Evolutionary conservation across 2,888 invertebrate species (phyloP), one percentile per base, ranked within the genome.

Genomic region (Nephrotoma flavescens): DNA sequence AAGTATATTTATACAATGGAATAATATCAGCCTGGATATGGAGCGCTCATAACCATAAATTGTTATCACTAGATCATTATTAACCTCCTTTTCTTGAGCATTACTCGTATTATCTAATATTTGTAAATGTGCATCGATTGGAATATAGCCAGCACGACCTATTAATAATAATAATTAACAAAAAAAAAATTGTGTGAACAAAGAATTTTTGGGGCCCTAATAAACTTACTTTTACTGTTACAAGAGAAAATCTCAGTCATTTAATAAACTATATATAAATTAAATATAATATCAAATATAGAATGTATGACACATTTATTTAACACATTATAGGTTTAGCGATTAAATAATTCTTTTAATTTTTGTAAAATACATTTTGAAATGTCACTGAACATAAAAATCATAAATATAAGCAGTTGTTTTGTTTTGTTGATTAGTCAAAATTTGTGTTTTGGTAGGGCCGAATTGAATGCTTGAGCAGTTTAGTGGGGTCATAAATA

Each of bases 21-120:
- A 94, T 83, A 94, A 87, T 87, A 91, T 88, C 87, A 91, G 90
- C 87, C 92, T 91, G 88, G 91, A 88, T 89, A 90, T 92, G 87
- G 92, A 92, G 89, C 92, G 91, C 88, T 91, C 92, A 88, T 92
- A 93, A 87, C 94, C 94, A 88, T 91, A 92, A 88, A 94, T 93
- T 89, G 91, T 93, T 88, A 44, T 6, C 19, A 85, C 19, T 42
- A 44, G 6, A 44, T 42, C 85, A 85, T 11, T n/a, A 19, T 45
- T 85, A n/a, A 44, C 31, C 7, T 85, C 19, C 19, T 85, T 42
- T 11, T 42, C 44, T 6, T 15, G 84, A 84, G 84, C 12, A 84
- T 41, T 41, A 84, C n/a, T 42, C 5, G 15, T 11, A 85, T 85
- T 85, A 85, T 85, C 85, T 44, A 85, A 44, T 85, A 85, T 85